Evolutionary conservation across 2,888 invertebrate species (phyloP), one percentile per base, ranked within the genome.

Genomic region (Drosophila cracens): DNA sequence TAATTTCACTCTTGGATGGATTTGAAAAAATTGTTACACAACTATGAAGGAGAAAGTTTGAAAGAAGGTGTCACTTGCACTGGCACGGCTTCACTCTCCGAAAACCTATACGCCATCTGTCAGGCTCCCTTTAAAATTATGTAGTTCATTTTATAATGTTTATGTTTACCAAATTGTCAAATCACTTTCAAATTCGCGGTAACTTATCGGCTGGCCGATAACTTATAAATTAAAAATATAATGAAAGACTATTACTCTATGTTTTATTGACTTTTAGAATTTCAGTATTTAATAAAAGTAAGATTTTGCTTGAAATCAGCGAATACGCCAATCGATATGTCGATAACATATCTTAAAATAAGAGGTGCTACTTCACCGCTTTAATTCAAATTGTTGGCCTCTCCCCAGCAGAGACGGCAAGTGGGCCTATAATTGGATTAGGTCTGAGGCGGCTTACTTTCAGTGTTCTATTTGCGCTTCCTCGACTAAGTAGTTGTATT

Each of bases 371-470:
- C 13, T 40, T 46, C 7, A 1, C 64, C 51, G 48, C 62, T 54
- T 27, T 8, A 59, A 69, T 76, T 76, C 38, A 76, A 68, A 76
- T 40, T 54, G 51, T 21, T 58, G n/a, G 25, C 21, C 29, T 34
- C 31, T 34, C 18, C 18, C 27, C 38, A 36, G 6, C 13, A 7
- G 21, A 6, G 36, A 27, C 38, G 6, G 34, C 33, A 54, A 31
- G 34, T 18, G 49, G 33, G 46, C 1, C 68, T 58, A 46, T 81
- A 81, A 82, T 82, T 82, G 81, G 82, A 82, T 82, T 82, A 82
- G 25, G 53, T 29, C 51, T 36, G 27, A 49, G 54, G 21, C 58
- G 46, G 40, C 25, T 70, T 58, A 31, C 63, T 68, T 67, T 61
- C n/a, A 53, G 49, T 48, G 21, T 52, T 52, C 18, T 40, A 36